Conservation (phyloP, 2,113 vertebrate species). For the Paralichthys olivaceus region DNA sequence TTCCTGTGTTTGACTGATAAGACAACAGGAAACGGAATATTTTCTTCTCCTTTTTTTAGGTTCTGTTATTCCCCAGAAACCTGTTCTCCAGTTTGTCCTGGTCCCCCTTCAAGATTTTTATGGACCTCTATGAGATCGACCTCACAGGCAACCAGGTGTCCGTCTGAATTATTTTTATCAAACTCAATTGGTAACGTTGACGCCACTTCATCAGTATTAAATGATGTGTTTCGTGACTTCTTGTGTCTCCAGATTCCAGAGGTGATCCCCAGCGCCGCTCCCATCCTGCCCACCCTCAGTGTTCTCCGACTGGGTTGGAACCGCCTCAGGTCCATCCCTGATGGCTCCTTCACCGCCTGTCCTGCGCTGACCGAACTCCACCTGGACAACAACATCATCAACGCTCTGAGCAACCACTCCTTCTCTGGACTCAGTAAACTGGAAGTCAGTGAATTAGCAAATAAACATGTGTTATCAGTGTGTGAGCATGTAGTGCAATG, state of each 20-base stretch:
- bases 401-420: constrained; percentile 54
- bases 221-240: not conserved
- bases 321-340: constrained; percentile 54
- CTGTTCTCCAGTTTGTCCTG: constrained; percentile 73
- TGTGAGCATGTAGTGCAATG: not conserved
- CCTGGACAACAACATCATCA: constrained; percentile 71
- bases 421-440: constrained; percentile 75
- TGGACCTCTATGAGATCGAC: constrained; percentile 76
- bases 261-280: not conserved
- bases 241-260: constrained; percentile 44
- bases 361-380: constrained; percentile 70
- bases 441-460: constrained; percentile 45
- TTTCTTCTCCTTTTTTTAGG: constrained; percentile 38
- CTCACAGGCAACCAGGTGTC: constrained; percentile 75
- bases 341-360: constrained; percentile 61
- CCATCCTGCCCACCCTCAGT: constrained; percentile 60
- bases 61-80: constrained; percentile 74
- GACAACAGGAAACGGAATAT: not conserved
- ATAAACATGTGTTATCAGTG: not conserved
- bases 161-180: not conserved
- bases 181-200: not conserved
- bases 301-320: constrained; percentile 76
- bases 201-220: not conserved
- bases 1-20: constrained; percentile 23
- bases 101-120: constrained; percentile 67